phyloP scores from a whole-genome alignment of 2,797 vertebrate species.

The Aselliscus stoliczkanus region DNA sequence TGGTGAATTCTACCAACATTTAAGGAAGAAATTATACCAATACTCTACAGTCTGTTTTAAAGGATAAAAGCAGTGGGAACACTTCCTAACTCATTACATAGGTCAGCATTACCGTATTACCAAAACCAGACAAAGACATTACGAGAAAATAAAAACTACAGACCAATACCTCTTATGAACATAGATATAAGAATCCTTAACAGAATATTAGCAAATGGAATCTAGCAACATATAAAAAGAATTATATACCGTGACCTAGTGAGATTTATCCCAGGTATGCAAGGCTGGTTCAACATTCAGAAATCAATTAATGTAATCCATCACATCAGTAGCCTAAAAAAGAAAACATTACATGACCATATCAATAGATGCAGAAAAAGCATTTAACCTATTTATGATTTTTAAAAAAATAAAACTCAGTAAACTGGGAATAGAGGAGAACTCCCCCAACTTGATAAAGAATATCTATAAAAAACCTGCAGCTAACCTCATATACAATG shows the following conservation, averaged over 20 bases:
- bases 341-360: background rate
- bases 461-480: background rate
- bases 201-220: background rate
- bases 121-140: background rate
- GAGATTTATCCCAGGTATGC: background rate
- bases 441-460: background rate
- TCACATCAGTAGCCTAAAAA: background rate
- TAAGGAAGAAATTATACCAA: background rate
- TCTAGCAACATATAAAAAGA: background rate
- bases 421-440: background rate
- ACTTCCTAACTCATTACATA: background rate
- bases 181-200: background rate
- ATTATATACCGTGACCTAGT: background rate
- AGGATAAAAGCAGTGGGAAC: background rate
- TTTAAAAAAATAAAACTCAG: background rate
- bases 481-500: background rate
- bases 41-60: background rate
- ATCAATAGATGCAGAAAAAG: background rate
- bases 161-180: background rate
- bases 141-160: background rate
- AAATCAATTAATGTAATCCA: background rate
- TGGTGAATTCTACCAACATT: background rate
- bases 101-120: background rate
- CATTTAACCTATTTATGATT: background rate
- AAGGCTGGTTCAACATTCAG: background rate